A percentile compares a stretch with the other conserved stretches of the same genome.
These are phyloP conservation scores for Zapus hudsonius DNA, from an alignment of 2,113 vertebrate species.

Conservation along the genomic window DNA sequence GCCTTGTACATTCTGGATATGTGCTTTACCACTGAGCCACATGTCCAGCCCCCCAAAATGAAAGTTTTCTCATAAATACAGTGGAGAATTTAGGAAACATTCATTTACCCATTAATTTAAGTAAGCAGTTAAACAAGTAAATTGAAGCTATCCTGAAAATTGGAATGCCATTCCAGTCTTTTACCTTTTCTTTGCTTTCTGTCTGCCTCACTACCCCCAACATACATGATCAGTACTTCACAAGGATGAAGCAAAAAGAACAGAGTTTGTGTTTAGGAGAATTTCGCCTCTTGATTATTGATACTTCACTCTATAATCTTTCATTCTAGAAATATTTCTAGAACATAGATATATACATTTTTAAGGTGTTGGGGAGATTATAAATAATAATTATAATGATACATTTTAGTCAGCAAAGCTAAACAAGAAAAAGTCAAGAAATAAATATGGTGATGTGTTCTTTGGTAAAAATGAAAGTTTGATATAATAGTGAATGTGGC, in stretches of 20 bases:
- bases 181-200: too few species aligned
- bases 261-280: neutral
- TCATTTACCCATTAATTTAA: neutral
- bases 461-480: too few species aligned
- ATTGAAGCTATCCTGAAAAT: neutral
- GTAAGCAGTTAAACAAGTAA: neutral
- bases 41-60: neutral
- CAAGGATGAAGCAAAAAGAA: neutral
- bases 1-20: too few species aligned
- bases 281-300: neutral
- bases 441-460: neutral
- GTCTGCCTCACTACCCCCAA: neutral
- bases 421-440: neutral
- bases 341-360: neutral
- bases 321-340: too few species aligned
- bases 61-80: neutral
- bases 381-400: too few species aligned
- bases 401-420: neutral
- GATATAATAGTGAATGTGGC: neutral
- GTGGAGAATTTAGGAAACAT: neutral
- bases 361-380: neutral
- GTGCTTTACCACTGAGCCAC: too few species aligned
- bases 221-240: too few species aligned
- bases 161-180: neutral
- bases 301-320: neutral